Percentiles rank a stretch among this genome's conserved stretches.
These are phyloP conservation scores for Athene cunicularia DNA, from an alignment of 2,113 vertebrate genomes.

Conservation along the genomic window DNA sequence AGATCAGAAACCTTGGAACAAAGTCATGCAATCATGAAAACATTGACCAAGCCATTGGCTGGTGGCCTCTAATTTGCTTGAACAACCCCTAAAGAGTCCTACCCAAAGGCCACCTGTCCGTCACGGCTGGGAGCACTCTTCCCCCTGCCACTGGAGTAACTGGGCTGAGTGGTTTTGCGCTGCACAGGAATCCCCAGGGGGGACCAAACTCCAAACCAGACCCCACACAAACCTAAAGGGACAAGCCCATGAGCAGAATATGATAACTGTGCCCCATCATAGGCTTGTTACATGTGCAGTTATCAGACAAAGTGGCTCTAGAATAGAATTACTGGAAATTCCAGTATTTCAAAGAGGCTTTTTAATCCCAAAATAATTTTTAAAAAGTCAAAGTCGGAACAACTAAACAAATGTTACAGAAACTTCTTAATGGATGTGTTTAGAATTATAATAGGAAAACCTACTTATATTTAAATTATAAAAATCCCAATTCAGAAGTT, in stretches of 20 bases:
- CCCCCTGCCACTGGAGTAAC: not conserved
- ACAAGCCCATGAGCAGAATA: not conserved
- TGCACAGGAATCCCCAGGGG: not conserved
- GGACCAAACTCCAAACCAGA: not conserved
- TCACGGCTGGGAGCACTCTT: not conserved
- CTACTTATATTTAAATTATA: not conserved
- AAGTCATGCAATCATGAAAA: not conserved
- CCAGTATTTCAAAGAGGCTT: not conserved
- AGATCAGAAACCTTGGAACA: not conserved
- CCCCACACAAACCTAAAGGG: not conserved
- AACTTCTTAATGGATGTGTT: not conserved
- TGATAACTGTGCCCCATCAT: rapidly evolving
- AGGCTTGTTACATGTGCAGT: not conserved
- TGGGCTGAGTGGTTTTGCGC: not conserved
- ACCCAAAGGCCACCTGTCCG: not conserved
- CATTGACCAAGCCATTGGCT: not conserved
- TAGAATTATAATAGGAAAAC: not conserved
- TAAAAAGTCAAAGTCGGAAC: not conserved
- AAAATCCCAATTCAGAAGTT: not conserved
- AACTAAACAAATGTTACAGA: not conserved
- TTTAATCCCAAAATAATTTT: not conserved
- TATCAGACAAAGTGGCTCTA: not conserved
- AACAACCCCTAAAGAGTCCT: not conserved
- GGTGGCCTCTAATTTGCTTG: not conserved
- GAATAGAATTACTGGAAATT: not conserved